Percentiles rank a stretch among this genome's conserved stretches.
Conservation (phyloP, 2,888 invertebrate genomes). For the Microplitis deprimator region DNA sequence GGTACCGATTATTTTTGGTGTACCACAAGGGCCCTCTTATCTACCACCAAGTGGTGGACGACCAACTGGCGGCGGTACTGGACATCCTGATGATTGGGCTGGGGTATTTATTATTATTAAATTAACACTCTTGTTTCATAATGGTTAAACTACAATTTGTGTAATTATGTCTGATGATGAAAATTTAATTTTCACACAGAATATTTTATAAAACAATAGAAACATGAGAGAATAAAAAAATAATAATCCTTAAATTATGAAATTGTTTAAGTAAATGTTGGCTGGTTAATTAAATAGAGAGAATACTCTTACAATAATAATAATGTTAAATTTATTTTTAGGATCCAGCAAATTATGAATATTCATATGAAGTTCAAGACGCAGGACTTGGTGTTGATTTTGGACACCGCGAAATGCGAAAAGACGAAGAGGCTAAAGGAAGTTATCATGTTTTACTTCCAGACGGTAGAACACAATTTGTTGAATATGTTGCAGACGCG, state of each 20-base stretch:
- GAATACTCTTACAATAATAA: too few species aligned
- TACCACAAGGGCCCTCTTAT: conserved; percentile 73
- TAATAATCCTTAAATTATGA: neutral
- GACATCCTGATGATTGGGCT: conserved; percentile 70
- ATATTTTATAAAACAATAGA: neutral
- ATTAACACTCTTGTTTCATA: too few species aligned
- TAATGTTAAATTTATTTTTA: conserved; percentile 55
- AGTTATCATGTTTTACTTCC: conserved; percentile 78
- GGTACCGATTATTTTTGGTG: conserved; percentile 69
- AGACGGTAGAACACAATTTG: conserved; percentile 78
- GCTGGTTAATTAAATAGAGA: neutral
- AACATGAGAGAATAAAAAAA: neutral
- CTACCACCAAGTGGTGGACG: conserved; percentile 73
- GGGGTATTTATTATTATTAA: conserved; percentile 59
- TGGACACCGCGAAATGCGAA: conserved; percentile 78
- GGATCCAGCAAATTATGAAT: conserved; percentile 78
- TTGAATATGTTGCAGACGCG: conserved; percentile 78
- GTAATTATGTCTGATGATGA: too few species aligned
- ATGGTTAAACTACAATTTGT: too few species aligned
- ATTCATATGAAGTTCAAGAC: conserved; percentile 78
- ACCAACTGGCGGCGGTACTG: conserved; percentile 51
- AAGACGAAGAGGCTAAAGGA: conserved; percentile 77
- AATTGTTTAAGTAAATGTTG: neutral
- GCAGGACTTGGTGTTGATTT: conserved; percentile 75
- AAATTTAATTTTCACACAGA: neutral